A percentile compares a stretch with the other conserved stretches of the same genome.
phyloP scores from a whole-genome alignment of 2,888 invertebrate genomes.

The Cyclophora albipunctata region DNA sequence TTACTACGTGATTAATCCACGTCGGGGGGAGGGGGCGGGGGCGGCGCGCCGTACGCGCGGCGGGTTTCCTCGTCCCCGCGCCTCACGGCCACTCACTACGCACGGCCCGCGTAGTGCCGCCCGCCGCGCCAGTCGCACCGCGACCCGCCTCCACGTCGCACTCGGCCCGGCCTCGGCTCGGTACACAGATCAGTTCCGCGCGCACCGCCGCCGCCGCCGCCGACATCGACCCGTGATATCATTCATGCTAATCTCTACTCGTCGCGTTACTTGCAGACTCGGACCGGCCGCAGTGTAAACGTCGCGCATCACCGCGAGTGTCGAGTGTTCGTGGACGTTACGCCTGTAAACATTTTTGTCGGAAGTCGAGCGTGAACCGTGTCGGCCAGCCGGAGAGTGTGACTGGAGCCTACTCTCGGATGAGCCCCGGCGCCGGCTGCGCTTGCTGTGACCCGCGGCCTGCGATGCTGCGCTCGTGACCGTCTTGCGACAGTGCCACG shows the following conservation, averaged over 20 bases:
- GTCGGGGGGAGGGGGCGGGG: constrained; percentile 36
- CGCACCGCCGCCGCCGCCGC: not conserved
- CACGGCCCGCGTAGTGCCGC: constrained; percentile 70
- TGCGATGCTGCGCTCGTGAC: constrained; percentile 73
- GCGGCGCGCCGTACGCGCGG: constrained; percentile 68
- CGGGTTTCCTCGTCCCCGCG: constrained; percentile 76
- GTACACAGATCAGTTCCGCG: constrained; percentile 16
- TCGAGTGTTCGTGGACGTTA: constrained; percentile 62
- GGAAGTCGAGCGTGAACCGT: constrained; percentile 58
- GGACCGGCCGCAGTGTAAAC: constrained; percentile 48
- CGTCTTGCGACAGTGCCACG: constrained; percentile 70
- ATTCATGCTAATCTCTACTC: constrained; percentile 67
- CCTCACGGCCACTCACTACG: constrained; percentile 75
- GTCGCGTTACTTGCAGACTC: constrained; percentile 67
- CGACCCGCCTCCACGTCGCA: constrained; percentile 68
- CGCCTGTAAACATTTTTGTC: constrained; percentile 62
- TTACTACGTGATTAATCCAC: constrained; percentile 75
- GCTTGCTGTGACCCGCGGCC: constrained; percentile 58
- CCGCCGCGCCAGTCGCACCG: constrained; percentile 58
- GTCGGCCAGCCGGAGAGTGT: constrained; percentile 42
- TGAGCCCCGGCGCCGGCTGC: constrained; percentile 53
- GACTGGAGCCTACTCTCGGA: constrained; percentile 49
- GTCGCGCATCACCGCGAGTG: constrained; percentile 62
- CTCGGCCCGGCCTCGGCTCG: constrained; percentile 16
- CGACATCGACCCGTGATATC: constrained; percentile 51